These are phyloP conservation scores for Eupithecia centaureata DNA, from an alignment of 2,888 invertebrate species.

Conservation along the genomic window DNA sequence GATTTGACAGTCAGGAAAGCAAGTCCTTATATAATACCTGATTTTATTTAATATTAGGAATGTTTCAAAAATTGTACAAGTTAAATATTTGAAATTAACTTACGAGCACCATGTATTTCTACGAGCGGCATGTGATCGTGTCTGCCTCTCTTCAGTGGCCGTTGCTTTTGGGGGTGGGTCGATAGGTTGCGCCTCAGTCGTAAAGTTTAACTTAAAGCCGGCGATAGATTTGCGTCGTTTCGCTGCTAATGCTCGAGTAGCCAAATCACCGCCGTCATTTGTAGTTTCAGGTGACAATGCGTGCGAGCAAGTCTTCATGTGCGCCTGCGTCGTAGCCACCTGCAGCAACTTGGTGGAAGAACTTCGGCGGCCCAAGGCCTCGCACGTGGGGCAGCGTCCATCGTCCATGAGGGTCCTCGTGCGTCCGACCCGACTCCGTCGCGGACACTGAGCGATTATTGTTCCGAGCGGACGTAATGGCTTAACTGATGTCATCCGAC, in stretches of 20 bases:
- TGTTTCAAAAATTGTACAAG: neutral
- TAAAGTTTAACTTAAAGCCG: slow-evolving; percentile 70
- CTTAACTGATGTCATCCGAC: slow-evolving; percentile 83
- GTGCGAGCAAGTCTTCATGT: slow-evolving; percentile 74
- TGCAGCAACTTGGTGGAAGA: slow-evolving; percentile 76
- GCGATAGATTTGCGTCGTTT: slow-evolving; percentile 80
- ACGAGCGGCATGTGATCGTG: slow-evolving; percentile 68
- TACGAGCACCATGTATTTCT: slow-evolving; percentile 84
- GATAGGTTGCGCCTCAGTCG: slow-evolving; percentile 44
- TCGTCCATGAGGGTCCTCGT: slow-evolving; percentile 80
- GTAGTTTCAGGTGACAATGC: slow-evolving; percentile 62
- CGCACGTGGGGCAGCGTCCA: slow-evolving; percentile 78
- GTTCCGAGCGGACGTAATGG: slow-evolving; percentile 78
- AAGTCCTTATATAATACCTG: neutral
- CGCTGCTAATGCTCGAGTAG: slow-evolving; percentile 75
- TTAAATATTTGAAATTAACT: slow-evolving; percentile 51
- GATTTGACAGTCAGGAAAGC: slow-evolving; percentile 29
- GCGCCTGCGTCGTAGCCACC: slow-evolving; percentile 81
- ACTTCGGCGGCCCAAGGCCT: slow-evolving; percentile 76
- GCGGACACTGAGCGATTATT: slow-evolving; percentile 80
- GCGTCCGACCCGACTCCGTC: slow-evolving; percentile 77
- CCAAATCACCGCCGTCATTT: slow-evolving; percentile 68
- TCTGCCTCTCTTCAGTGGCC: slow-evolving; percentile 53
- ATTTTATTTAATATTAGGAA: neutral
- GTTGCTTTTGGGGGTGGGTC: slow-evolving; percentile 64